Evolutionary conservation across 2,888 invertebrate species (phyloP), one percentile per base, ranked within the genome.

Genomic region (Trachelus tabidus): DNA sequence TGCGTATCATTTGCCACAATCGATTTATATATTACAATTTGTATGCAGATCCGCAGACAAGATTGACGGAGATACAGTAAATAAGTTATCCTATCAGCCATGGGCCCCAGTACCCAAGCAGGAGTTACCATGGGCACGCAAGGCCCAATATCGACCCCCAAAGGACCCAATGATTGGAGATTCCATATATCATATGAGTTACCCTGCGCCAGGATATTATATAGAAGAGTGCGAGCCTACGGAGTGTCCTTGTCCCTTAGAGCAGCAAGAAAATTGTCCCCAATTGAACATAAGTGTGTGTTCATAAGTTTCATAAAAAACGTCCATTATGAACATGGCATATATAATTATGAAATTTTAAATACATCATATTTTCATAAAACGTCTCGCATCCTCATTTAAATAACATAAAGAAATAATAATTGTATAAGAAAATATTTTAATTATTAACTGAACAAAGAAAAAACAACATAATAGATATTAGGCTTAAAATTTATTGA

Each of bases 171-270:
- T 92, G 84, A 81, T 82, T 9, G 82, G 83, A 0, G 86, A 89
- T 34, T 90, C 91, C 0, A 83, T 90, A 11, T 91, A 91, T 78
- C 85, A 89, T 31, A 87, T 85, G 79, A 92, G 91, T 81, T 92
- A 88, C 73, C 87, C 89, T 1, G 81, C 88, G 1, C 92, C 92
- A 11, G 92, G 91, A 11, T 83, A 89, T 75, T 90, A 87, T 79
- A 78, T 89, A 23, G 89, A 91, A 75, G 86, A 85, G 34, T 85
- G 84, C 76, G 79, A 56, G 15, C 68, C 71, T 34, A 34, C 68
- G 11, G 76, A 76, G 73, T 73, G 73, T 37, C 76, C 76, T n/a
- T 78, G 68, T 56, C 73, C 73, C 71, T 35, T 76, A 56, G 75
- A 75, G 71, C 34, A 68, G 56, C 75, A 71, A 69, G 23, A 56